phyloP scores from a whole-genome alignment of 1,140 invertebrate genomes.

The Heliconius hermathena region DNA sequence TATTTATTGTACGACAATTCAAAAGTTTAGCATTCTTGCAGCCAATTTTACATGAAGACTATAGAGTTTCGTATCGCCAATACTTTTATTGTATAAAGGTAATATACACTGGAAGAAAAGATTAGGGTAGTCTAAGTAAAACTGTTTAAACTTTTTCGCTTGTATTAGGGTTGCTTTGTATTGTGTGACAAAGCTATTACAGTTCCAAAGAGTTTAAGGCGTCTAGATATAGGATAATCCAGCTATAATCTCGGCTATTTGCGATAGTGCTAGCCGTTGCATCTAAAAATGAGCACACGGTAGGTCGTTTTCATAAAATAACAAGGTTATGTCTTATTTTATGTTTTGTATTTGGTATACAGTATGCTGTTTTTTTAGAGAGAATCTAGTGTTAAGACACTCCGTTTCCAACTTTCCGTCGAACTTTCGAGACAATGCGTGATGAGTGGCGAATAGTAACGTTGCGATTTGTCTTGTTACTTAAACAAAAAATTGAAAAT shows the following conservation, averaged over 20 bases:
- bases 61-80: slow-evolving; percentile 21
- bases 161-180: slow-evolving; percentile 7
- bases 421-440: too few relatives aligned
- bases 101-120: slow-evolving; percentile 28
- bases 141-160: slow-evolving; percentile 35
- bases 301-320: not conserved
- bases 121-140: slow-evolving; percentile 25
- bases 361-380: not conserved
- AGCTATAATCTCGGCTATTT: slow-evolving; percentile 3
- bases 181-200: slow-evolving; percentile 8
- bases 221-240: slow-evolving; percentile 10
- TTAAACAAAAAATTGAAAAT: too few relatives aligned
- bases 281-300: not conserved
- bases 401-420: too few relatives aligned
- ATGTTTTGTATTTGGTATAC: not conserved
- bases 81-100: slow-evolving; percentile 36
- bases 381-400: too few relatives aligned
- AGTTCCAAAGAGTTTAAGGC: slow-evolving; percentile 7
- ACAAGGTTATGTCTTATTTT: slow-evolving; percentile 1
- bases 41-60: slow-evolving; percentile 41
- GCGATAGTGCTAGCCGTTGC: not conserved
- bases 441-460: too few relatives aligned
- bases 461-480: too few relatives aligned
- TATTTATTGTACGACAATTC: slow-evolving; percentile 60
- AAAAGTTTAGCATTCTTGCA: slow-evolving; percentile 36